Percentiles rank a stretch among this genome's conserved stretches.
These are phyloP conservation scores for Leptoteleia sp. DNA, from an alignment of 1,140 invertebrate species.

Conservation along the genomic window DNA sequence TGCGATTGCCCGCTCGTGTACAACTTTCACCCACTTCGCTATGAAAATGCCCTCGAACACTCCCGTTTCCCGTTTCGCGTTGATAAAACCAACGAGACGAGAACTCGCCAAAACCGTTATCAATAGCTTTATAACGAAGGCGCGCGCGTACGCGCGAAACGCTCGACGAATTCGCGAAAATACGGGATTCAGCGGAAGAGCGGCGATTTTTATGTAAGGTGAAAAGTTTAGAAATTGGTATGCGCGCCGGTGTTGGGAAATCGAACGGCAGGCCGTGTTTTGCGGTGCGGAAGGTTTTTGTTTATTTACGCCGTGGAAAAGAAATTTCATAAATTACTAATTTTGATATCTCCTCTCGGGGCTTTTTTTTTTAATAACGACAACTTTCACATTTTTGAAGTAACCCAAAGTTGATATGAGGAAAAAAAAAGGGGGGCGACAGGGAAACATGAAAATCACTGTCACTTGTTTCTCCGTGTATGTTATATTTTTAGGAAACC, in stretches of 20 bases:
- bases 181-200: constrained; percentile 7
- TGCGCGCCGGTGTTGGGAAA: constrained; percentile 23
- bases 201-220: constrained; percentile 37
- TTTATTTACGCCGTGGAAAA: too few species aligned
- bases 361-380: too few species aligned
- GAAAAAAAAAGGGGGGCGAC: too few species aligned
- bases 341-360: too few species aligned
- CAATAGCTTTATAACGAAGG: constrained; percentile 31
- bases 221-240: constrained; percentile 39
- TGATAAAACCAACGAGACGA: constrained; percentile 55
- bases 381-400: too few species aligned
- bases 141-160: not conserved
- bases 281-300: constrained; percentile 5
- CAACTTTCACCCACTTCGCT: constrained; percentile 71
- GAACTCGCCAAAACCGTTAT: constrained; percentile 47
- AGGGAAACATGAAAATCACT: too few species aligned
- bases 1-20: constrained; percentile 25
- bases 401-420: too few species aligned
- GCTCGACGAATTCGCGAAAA: constrained; percentile 24
- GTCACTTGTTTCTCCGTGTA: too few species aligned
- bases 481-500: constrained; percentile 7
- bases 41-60: constrained; percentile 67
- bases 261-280: constrained; percentile 14
- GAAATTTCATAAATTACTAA: too few species aligned
- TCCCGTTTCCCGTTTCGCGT: constrained; percentile 61